Base-by-base conservation (phyloP, 2,797 vertebrate species). In the Spatula clypeata region DNA sequence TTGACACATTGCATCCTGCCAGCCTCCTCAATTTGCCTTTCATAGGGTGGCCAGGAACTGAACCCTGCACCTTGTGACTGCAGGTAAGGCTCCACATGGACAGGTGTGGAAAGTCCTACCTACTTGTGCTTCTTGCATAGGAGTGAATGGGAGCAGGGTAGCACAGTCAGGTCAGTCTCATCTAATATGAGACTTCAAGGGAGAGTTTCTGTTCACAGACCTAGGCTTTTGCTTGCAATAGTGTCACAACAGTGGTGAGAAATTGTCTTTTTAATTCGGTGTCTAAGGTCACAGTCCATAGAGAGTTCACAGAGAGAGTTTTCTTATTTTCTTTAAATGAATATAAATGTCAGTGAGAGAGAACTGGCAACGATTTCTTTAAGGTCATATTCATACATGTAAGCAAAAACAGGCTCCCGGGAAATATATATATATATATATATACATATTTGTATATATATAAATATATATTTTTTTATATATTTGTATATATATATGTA, bases 11-110 rank as follows among this genome's bases (percentile, higher is more conserved):
- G 53, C 86, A 74, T 82, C 27, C 54, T 29, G 29, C 26, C 21
- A 34, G 13, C 10, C 74, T 88, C 44, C 55, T 92, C 47, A 94
- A 9, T 94, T 95, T 94, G 38, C 53, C 26, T 93, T 95, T 93
- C 70, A 84, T 64, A 76, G 60, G 45, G 27, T 42, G 51, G 20
- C n/a, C 27, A 29, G 51, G 15, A 54, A 14, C 40, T 19, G 66
- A 72, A 93, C 36, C 55, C 55, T 32, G 75, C 44, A 6, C 36
- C 53, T 87, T 67, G 74, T 65, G 64, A 15, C 36, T 0, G 0
- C 42, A 54, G 79, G 19, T 44, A 70, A 0, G 0, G 27, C 51
- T 73, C 38, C 11, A 15, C 26, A 72, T 65, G 62, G 73, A 9
- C 0, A 2, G 24, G 10, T 76, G 44, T 11, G 5, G 45, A 29